Base-by-base conservation (phyloP, 2,113 vertebrate species). In the Percina caprodes region DNA sequence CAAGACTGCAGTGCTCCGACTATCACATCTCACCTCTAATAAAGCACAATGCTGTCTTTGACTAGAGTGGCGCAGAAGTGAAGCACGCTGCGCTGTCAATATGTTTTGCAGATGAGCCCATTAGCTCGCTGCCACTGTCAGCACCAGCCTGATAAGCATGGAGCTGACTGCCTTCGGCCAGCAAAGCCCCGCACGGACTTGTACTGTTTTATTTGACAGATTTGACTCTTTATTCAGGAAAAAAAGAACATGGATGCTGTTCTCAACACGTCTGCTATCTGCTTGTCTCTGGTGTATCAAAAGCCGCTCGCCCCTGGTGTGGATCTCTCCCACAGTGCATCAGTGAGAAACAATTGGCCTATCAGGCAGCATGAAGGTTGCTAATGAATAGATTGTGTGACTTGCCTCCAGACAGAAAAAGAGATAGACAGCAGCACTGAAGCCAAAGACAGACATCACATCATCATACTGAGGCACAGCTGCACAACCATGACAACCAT, bases 61-160 rank as follows among this genome's bases (percentile, higher is more conserved):
- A 92, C 77, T 79, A 58, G 82, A 83, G 80, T 80, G 88, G 0
- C 33, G 35, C 66, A 73, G 77, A 75, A 76, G 30, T 70, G 73
- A 79, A 78, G 69, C 65, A 61, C 80, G 77, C 74, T 11, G 33
- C 7, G 84, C 86, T 89, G 89, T 93, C 92, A 89, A 86, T 91
- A 89, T 30, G 79, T 80, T 69, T 48, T 24, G 60, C 82, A 87
- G 84, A 92, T 85, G 88, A 91, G 92, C 89, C 88, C 88, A 92
- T 91, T 91, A 91, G 82, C 83, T 89, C 63, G 59, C 75, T 83
- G 79, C 83, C 82, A 69, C 90, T 89, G 90, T 92, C 90, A 92
- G 88, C 79, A 48, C 4, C 85, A 67, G 77, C 68, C 80, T 85
- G 88, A 89, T 88, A 82, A 88, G 86, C 70, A 82, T 45, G 67